Evolutionary conservation across 2,113 vertebrate species (phyloP).

Genomic region (Carassius gibelio): DNA sequence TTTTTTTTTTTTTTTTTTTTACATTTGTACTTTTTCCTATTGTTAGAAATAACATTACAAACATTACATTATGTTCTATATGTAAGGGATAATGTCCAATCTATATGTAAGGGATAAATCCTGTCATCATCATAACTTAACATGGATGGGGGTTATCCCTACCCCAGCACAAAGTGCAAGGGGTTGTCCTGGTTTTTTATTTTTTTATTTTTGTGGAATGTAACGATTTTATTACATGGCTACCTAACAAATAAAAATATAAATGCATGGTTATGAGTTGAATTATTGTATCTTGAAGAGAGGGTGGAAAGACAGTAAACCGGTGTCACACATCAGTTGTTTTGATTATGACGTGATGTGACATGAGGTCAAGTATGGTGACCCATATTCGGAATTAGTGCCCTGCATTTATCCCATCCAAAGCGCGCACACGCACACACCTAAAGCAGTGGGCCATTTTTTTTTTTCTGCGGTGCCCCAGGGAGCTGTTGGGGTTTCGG

Average conservation of each 20-base stretch:
- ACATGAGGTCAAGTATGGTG: too few relatives aligned
- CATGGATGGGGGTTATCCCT: background rate
- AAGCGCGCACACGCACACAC: too few relatives aligned
- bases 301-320: background rate
- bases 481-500: too few relatives aligned
- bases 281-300: background rate
- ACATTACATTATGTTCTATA: background rate
- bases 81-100: background rate
- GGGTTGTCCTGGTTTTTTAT: background rate
- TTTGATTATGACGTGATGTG: background rate
- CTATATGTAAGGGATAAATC: background rate
- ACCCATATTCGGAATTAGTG: too few relatives aligned
- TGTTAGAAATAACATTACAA: background rate
- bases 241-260: slow-evolving; percentile 17
- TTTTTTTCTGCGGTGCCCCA: too few relatives aligned
- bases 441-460: too few relatives aligned
- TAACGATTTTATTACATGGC: background rate
- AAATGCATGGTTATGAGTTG: background rate
- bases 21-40: background rate
- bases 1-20: background rate
- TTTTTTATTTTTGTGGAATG: background rate
- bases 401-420: too few relatives aligned
- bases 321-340: background rate
- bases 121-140: background rate
- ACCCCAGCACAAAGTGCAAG: background rate